Conservation (phyloP, 2,797 vertebrate species). For the Peromyscus eremicus region DNA sequence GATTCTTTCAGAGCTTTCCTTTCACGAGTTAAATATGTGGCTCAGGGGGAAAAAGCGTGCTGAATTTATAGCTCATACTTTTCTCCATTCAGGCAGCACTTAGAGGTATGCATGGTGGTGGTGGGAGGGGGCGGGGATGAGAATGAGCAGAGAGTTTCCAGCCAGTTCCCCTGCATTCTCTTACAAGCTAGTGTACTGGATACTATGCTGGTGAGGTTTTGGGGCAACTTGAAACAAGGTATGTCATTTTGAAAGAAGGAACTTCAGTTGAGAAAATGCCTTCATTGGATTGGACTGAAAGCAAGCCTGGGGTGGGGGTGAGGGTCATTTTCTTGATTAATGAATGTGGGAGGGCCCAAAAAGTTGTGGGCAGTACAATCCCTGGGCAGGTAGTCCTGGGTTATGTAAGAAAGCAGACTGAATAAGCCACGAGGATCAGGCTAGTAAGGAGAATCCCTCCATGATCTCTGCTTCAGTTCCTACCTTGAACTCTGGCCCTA, state of each 20-base stretch:
- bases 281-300: neutral
- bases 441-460: neutral
- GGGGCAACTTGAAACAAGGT: neutral
- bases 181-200: neutral
- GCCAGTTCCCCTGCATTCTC: neutral
- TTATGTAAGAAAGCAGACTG: neutral
- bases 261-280: neutral
- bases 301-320: neutral
- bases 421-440: neutral
- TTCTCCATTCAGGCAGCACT: neutral
- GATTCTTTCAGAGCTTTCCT: slow-evolving; percentile 47
- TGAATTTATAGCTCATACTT: neutral
- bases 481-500: neutral
- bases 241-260: neutral
- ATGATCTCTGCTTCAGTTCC: neutral
- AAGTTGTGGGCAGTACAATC: neutral
- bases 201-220: neutral
- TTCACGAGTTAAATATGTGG: slow-evolving; percentile 5
- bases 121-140: neutral
- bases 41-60: neutral
- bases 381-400: rapidly evolving
- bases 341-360: neutral
- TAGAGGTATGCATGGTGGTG: neutral
- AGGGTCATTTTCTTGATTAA: neutral
- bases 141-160: neutral